A percentile compares a stretch with the other conserved stretches of the same genome.
Evolutionary conservation across 2,888 invertebrate species (phyloP).

Genomic region (Deilephila porcellus): DNA sequence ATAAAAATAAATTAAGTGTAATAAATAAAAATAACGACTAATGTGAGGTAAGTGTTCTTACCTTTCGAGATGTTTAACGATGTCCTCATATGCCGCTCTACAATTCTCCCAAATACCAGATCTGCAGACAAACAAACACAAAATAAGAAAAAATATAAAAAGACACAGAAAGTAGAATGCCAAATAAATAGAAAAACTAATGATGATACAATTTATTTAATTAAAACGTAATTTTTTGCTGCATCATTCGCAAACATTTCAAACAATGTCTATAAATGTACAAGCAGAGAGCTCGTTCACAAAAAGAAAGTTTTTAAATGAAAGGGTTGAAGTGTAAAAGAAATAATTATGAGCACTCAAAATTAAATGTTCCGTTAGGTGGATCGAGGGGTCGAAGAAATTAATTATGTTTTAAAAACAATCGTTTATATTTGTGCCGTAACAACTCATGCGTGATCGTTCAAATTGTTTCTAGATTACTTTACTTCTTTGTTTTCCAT

Average conservation of each 20-base stretch:
- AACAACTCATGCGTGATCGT: conserved; percentile 81
- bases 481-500: conserved; percentile 80
- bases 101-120: conserved; percentile 98
- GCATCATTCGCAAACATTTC: conserved; percentile 2
- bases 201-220: conserved; percentile 41
- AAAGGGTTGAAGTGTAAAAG: conserved; percentile 79
- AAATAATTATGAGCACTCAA: conserved; percentile 84
- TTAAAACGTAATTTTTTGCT: conserved; percentile 7
- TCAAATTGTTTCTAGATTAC: conserved; percentile 83
- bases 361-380: conserved; percentile 83
- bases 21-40: conserved; percentile 13
- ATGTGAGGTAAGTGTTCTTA: conserved; percentile 78
- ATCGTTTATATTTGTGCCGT: conserved; percentile 80
- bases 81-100: conserved; percentile 97
- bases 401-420: conserved; percentile 85
- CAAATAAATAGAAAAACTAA: conserved; percentile 46
- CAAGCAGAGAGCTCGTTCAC: conserved; percentile 54
- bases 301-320: conserved; percentile 69
- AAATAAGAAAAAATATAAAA: conserved; percentile 69
- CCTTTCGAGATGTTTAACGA: conserved; percentile 97
- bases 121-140: conserved; percentile 84
- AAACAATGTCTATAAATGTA: conserved; percentile 12
- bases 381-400: conserved; percentile 79
- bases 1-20: conserved; percentile 31
- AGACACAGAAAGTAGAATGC: conserved; percentile 47